phyloP scores from a whole-genome alignment of 2,113 vertebrate genomes.

The Marcusenius ussheri region DNA sequence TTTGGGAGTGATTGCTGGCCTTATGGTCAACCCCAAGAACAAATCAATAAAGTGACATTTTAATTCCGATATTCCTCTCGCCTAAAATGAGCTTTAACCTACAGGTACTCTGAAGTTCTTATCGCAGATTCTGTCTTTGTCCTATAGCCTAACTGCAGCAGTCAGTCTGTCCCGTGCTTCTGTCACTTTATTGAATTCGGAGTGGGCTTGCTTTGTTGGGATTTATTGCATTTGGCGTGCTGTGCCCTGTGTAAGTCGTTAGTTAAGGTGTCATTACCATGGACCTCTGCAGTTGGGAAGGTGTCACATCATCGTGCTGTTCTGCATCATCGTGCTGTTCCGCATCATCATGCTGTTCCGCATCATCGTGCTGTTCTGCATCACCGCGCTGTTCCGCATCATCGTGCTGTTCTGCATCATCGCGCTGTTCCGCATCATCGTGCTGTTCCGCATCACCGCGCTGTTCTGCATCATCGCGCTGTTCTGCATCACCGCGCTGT shows the following conservation, averaged over 20 bases:
- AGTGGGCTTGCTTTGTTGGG: neutral
- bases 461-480: too few relatives aligned
- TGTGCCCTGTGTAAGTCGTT: neutral
- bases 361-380: too few relatives aligned
- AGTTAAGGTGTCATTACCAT: neutral
- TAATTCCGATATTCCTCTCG: neutral
- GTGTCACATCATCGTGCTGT: neutral
- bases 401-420: too few relatives aligned
- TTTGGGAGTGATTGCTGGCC: neutral
- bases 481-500: too few relatives aligned
- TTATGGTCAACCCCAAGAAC: neutral
- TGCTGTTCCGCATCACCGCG: neutral
- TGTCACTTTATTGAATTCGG: neutral
- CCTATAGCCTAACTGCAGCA: neutral
- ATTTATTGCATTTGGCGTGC: neutral
- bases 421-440: neutral
- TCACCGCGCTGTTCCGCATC: too few relatives aligned
- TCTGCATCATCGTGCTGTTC: neutral
- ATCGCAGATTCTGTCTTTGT: neutral
- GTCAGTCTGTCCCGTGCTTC: neutral
- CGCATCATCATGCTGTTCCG: neutral
- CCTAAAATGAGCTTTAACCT: neutral
- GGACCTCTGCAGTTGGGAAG: neutral
- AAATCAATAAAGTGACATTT: neutral
- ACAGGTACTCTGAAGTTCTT: neutral